Percentiles rank a stretch among this genome's conserved stretches.
Evolutionary conservation across 1,140 invertebrate species (phyloP).

Genomic region (Micrasema minimum): DNA sequence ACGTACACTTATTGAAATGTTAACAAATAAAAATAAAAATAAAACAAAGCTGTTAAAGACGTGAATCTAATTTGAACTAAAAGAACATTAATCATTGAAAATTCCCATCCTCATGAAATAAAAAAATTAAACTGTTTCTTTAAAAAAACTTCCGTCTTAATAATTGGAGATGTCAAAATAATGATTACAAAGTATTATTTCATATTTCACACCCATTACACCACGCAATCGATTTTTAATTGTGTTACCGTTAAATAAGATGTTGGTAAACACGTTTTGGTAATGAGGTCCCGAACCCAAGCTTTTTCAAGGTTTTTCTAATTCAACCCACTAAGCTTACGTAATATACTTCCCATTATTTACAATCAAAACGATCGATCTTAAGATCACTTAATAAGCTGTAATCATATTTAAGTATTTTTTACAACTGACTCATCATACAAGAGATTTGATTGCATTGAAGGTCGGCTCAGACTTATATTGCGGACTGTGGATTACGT

Average conservation of each 20-base stretch:
- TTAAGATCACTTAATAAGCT: not conserved
- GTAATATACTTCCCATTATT: conserved; percentile 9
- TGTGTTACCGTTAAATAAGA: not conserved
- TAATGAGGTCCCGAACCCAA: conserved; percentile 6
- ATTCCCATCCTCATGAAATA: too few relatives aligned
- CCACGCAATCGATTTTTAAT: not conserved
- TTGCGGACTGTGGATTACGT: too few relatives aligned
- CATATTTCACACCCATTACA: too few relatives aligned
- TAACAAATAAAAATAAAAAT: too few relatives aligned
- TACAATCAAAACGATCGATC: conserved; percentile 11
- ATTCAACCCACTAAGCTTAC: not conserved
- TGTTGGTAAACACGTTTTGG: not conserved
- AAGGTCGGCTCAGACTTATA: not conserved
- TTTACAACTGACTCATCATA: not conserved
- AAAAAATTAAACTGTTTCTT: too few relatives aligned
- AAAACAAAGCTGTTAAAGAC: too few relatives aligned
- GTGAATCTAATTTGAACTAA: too few relatives aligned
- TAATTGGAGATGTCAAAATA: too few relatives aligned
- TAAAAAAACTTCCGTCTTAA: too few relatives aligned
- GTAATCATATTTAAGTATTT: conserved; percentile 2
- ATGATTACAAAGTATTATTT: too few relatives aligned
- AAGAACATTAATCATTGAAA: too few relatives aligned
- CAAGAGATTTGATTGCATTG: conserved; percentile 14
- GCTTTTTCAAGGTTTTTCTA: conserved; percentile 3
- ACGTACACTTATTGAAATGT: too few relatives aligned